Conservation (phyloP, 2,888 invertebrate species). For the Autographa gamma region DNA sequence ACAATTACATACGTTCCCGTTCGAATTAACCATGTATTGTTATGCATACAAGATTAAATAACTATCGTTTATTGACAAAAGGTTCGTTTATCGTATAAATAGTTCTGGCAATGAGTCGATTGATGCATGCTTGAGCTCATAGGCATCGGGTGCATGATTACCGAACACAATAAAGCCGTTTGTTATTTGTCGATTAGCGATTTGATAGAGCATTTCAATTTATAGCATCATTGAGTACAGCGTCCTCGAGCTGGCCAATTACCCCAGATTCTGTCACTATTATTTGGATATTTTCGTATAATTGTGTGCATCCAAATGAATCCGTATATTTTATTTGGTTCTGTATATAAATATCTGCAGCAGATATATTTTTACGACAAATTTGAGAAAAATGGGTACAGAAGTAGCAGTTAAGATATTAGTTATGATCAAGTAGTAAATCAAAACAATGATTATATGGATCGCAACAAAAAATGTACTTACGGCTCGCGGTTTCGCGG, state of each 20-base stretch:
- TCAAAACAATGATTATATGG: not conserved
- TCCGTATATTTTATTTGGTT: no score
- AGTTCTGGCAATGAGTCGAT: constrained; percentile 65
- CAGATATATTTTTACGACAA: no score
- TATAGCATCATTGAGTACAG: constrained; percentile 80
- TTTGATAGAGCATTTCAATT: constrained; percentile 84
- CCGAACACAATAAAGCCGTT: constrained; percentile 74
- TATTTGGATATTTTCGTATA: constrained; percentile 56
- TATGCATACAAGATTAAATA: constrained; percentile 33
- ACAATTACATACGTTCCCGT: constrained; percentile 35
- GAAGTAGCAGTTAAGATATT: no score
- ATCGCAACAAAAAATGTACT: not conserved
- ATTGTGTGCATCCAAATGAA: constrained; percentile 37
- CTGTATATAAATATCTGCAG: no score
- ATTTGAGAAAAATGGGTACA: no score
- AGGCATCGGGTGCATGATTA: constrained; percentile 68
- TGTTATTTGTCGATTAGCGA: constrained; percentile 80
- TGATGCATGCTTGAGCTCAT: constrained; percentile 71
- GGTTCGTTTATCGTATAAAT: constrained; percentile 60
- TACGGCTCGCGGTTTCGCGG: not conserved
- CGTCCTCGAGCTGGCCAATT: constrained; percentile 74
- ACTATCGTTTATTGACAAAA: constrained; percentile 43
- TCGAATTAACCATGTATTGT: constrained; percentile 31
- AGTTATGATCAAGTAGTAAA: no score
- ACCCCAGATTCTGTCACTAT: constrained; percentile 73